These are phyloP conservation scores for Halichoerus grypus DNA, from an alignment of 2,113 vertebrate species.

Conservation along the genomic window DNA sequence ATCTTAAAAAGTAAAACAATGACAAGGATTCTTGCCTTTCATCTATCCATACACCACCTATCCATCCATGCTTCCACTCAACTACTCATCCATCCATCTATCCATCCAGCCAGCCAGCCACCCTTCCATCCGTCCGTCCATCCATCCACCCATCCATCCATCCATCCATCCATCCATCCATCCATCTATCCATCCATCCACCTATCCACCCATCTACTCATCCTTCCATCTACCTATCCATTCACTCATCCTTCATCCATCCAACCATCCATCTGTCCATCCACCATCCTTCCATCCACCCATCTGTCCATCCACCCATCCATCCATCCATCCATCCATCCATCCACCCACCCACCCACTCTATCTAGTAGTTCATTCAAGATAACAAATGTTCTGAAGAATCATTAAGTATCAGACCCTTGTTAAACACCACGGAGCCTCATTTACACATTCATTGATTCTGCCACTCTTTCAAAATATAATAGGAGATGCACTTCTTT, in stretches of 20 bases:
- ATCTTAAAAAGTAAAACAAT: background rate
- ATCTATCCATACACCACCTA: too few species aligned
- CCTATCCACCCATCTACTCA: background rate
- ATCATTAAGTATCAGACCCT: background rate
- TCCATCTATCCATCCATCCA: background rate
- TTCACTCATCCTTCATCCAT: background rate
- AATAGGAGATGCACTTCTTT: background rate
- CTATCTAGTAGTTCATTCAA: background rate
- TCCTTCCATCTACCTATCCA: background rate
- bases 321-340: too few species aligned
- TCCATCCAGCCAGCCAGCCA: background rate
- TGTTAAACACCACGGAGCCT: background rate
- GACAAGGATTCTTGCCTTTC: background rate
- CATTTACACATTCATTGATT: slow-evolving; percentile 1
- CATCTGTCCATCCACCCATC: background rate
- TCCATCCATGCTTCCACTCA: background rate
- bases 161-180: too few species aligned
- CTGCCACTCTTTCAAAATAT: background rate
- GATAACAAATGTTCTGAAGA: background rate
- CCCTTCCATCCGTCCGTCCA: too few species aligned
- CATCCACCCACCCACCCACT: too few species aligned
- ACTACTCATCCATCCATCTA: background rate
- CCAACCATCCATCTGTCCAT: too few species aligned
- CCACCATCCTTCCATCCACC: background rate
- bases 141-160: background rate